Evolutionary conservation across 2,888 invertebrate genomes (phyloP).

Genomic region (Hipparchia semele): DNA sequence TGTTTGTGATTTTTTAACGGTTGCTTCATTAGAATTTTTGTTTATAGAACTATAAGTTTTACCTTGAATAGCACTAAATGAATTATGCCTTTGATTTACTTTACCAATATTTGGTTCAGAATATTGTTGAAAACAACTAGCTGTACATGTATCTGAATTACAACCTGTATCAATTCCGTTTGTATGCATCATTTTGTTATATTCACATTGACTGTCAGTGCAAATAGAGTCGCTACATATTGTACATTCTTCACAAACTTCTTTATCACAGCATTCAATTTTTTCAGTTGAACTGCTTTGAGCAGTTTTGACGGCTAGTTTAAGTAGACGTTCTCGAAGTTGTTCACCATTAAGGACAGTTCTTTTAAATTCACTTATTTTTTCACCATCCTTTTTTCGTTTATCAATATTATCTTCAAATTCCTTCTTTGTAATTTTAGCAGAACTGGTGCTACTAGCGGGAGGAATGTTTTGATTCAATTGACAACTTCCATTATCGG

Average conservation of each 20-base stretch:
- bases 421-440: slow-evolving; percentile 58
- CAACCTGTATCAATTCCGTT: slow-evolving; percentile 73
- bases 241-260: slow-evolving; percentile 78
- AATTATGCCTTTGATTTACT: slow-evolving; percentile 73
- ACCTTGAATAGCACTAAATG: slow-evolving; percentile 75
- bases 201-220: slow-evolving; percentile 79
- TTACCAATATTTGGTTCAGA: slow-evolving; percentile 60
- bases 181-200: slow-evolving; percentile 74
- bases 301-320: slow-evolving; percentile 82
- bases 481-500: slow-evolving; percentile 81
- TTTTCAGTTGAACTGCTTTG: slow-evolving; percentile 73
- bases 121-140: slow-evolving; percentile 71
- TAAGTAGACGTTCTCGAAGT: slow-evolving; percentile 85
- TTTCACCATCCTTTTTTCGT: slow-evolving; percentile 60
- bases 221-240: slow-evolving; percentile 80
- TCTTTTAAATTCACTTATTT: slow-evolving; percentile 73
- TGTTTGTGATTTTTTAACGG: slow-evolving; percentile 77
- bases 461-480: slow-evolving; percentile 73
- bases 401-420: slow-evolving; percentile 54
- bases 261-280: slow-evolving; percentile 81
- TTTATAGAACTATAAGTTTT: slow-evolving; percentile 63
- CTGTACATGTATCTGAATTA: slow-evolving; percentile 73
- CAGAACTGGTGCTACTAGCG: slow-evolving; percentile 58
- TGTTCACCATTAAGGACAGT: slow-evolving; percentile 85
- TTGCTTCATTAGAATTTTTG: slow-evolving; percentile 60